These are phyloP conservation scores for Proterorhinus semilunaris DNA, from an alignment of 2,113 vertebrate species.

Conservation along the genomic window DNA sequence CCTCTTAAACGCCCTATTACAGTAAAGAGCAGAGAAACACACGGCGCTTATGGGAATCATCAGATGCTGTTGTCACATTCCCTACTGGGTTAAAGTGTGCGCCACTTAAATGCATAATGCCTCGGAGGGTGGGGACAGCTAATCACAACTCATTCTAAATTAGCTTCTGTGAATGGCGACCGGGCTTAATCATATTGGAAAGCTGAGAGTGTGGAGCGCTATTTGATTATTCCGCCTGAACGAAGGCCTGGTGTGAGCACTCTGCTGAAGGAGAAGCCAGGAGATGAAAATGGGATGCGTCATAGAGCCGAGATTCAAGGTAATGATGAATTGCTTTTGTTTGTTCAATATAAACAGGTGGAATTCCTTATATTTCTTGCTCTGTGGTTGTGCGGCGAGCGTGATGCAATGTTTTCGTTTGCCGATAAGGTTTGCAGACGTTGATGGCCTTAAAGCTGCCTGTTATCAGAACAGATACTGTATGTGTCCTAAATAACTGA, in stretches of 20 bases:
- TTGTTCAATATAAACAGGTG: conserved; percentile 15
- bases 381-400: not conserved
- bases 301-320: conserved; percentile 3
- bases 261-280: conserved; percentile 7
- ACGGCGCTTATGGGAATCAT: conserved; percentile 43
- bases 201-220: conserved; percentile 32
- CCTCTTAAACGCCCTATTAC: conserved; percentile 34
- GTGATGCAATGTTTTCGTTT: not conserved
- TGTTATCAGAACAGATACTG: too few species aligned
- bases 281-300: not conserved
- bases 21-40: conserved; percentile 34
- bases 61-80: conserved; percentile 36
- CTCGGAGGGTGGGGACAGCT: conserved; percentile 47
- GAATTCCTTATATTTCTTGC: not conserved
- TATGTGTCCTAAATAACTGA: too few species aligned
- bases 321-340: conserved; percentile 1
- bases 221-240: conserved; percentile 53
- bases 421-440: too few species aligned
- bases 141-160: conserved; percentile 59
- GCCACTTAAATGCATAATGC: conserved; percentile 44
- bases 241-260: conserved; percentile 6
- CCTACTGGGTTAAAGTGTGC: conserved; percentile 40
- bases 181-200: conserved; percentile 46
- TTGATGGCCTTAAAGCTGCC: too few species aligned
- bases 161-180: conserved; percentile 44